Conservation (phyloP, 2,888 invertebrate genomes). For the Dynastes grantii region DNA sequence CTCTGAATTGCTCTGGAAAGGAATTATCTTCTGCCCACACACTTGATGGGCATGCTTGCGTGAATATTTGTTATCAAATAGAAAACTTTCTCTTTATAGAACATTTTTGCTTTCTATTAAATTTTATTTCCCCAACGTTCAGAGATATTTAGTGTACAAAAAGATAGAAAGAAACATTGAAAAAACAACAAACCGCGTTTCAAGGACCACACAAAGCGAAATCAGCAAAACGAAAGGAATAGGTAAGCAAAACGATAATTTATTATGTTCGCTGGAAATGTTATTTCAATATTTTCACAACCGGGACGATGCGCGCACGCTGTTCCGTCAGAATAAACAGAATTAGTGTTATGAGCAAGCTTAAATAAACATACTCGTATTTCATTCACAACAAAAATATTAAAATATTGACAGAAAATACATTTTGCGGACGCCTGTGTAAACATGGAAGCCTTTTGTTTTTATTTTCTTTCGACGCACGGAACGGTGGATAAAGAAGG, state of each 20-base stretch:
- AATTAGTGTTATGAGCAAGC: constrained; percentile 26
- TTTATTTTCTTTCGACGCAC: constrained; percentile 22
- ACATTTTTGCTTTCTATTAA: too few species aligned
- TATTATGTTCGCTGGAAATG: constrained; percentile 17
- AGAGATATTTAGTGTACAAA: too few species aligned
- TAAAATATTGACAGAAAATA: constrained; percentile 27
- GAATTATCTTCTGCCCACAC: too few species aligned
- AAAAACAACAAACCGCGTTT: too few species aligned
- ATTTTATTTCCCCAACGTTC: too few species aligned
- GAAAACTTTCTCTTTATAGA: too few species aligned
- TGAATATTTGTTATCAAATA: too few species aligned
- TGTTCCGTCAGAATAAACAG: constrained; percentile 25
- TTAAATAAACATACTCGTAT: constrained; percentile 29
- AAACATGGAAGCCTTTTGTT: constrained; percentile 2
- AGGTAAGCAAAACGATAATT: neutral
- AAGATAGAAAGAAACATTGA: too few species aligned
- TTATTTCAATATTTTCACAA: constrained; percentile 10
- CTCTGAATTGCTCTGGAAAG: too few species aligned
- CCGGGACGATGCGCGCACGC: neutral
- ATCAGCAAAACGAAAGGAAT: too few species aligned
- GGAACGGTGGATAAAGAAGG: neutral
- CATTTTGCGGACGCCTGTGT: neutral
- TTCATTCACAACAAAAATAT: constrained; percentile 30
- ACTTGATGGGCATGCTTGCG: too few species aligned
- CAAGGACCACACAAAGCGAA: too few species aligned